phyloP scores from a whole-genome alignment of 2,113 vertebrate genomes.

The Brachyhypopomus gauderio region DNA sequence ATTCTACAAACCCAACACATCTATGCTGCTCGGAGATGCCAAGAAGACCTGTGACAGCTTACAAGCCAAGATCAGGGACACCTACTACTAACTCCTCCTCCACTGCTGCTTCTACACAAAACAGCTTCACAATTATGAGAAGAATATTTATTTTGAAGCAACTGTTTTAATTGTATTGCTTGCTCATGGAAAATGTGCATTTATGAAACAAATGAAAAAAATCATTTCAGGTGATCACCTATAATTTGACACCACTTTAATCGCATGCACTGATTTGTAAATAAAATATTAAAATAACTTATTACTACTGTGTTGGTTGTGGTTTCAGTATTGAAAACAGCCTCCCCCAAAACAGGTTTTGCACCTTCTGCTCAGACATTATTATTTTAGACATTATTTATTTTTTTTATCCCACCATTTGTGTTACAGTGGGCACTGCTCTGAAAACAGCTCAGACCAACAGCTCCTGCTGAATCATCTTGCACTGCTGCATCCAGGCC shows the following conservation, averaged over 20 bases:
- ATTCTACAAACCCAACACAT: conserved; percentile 79
- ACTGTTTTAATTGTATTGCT: background rate
- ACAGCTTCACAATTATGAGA: background rate
- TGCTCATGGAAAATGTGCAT: background rate
- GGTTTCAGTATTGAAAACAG: too few species aligned
- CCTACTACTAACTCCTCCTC: conserved; percentile 60
- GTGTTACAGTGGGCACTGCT: too few species aligned
- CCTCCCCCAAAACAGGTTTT: too few species aligned
- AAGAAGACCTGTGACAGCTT: conserved; percentile 77
- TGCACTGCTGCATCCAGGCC: too few species aligned
- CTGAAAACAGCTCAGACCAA: too few species aligned
- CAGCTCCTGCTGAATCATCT: too few species aligned
- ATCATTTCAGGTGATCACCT: background rate
- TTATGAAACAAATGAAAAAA: background rate
- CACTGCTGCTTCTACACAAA: background rate
- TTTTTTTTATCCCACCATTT: too few species aligned
- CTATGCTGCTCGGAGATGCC: conserved; percentile 77
- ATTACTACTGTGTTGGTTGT: background rate
- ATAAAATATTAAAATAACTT: conserved; percentile 69
- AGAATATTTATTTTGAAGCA: background rate
- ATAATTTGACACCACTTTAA: background rate
- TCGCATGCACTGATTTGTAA: conserved; percentile 68
- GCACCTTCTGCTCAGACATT: too few species aligned
- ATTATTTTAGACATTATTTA: too few species aligned
- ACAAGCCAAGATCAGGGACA: conserved; percentile 74